Conservation (phyloP, 2,797 vertebrate genomes). For the Silurus aristotelis region DNA sequence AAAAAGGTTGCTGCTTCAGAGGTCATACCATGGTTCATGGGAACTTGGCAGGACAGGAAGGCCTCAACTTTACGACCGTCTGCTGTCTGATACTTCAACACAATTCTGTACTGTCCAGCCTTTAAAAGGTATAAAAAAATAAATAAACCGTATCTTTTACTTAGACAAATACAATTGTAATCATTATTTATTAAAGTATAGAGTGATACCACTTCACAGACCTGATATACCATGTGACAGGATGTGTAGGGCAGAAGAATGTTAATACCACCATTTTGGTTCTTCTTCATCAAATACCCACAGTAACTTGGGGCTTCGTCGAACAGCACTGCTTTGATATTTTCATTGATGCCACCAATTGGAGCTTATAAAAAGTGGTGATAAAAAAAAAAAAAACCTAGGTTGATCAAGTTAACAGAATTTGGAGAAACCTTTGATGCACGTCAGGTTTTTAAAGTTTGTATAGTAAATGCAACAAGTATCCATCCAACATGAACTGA, state of each 20-base stretch:
- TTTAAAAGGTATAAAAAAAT: slow-evolving; percentile 54
- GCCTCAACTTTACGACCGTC: slow-evolving; percentile 59
- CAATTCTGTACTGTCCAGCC: slow-evolving; percentile 65
- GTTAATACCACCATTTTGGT: slow-evolving; percentile 62
- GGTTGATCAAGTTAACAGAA: neutral
- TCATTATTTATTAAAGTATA: slow-evolving; percentile 38
- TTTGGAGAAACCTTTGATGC: neutral
- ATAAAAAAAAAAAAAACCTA: neutral
- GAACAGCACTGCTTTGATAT: slow-evolving; percentile 54
- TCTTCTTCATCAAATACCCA: slow-evolving; percentile 68
- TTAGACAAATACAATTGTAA: neutral
- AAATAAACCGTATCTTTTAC: neutral
- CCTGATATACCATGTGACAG: slow-evolving; percentile 74
- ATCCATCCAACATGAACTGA: neutral
- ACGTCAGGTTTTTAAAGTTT: neutral
- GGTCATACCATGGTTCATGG: slow-evolving; percentile 63
- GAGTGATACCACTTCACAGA: slow-evolving; percentile 56
- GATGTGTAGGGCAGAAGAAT: slow-evolving; percentile 67
- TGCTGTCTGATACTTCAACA: slow-evolving; percentile 62
- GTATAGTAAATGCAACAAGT: neutral
- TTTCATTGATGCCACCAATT: slow-evolving; percentile 56
- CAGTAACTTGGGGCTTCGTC: slow-evolving; percentile 68
- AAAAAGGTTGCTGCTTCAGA: slow-evolving; percentile 31
- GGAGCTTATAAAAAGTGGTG: slow-evolving; percentile 19
- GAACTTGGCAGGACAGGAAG: slow-evolving; percentile 67